Evolutionary conservation across 2,113 vertebrate genomes (phyloP).

Genomic region (Donacobius atricapilla): DNA sequence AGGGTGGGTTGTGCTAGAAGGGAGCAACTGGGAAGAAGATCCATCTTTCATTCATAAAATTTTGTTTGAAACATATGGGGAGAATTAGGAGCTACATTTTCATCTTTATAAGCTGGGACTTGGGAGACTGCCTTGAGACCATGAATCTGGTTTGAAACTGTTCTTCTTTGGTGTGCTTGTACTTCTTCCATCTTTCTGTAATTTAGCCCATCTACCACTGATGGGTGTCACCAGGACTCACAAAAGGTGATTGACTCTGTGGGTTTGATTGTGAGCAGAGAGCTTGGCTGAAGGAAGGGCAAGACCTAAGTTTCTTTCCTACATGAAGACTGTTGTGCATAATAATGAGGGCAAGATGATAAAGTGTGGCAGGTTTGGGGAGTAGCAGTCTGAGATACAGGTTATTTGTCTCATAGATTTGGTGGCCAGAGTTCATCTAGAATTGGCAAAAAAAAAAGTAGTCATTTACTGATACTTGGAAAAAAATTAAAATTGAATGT

Average conservation of each 20-base stretch:
- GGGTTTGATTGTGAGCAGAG: not conserved
- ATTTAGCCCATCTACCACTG: not conserved
- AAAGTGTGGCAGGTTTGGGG: not conserved
- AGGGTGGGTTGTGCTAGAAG: not conserved
- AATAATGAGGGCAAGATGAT: not conserved
- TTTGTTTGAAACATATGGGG: not conserved
- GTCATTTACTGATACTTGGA: not conserved
- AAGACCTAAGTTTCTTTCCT: not conserved
- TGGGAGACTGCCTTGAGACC: not conserved
- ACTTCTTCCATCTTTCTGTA: not conserved
- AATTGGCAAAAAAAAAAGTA: not conserved
- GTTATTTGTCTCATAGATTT: not conserved
- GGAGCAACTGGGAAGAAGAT: not conserved
- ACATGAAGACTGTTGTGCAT: not conserved
- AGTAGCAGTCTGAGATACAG: not conserved
- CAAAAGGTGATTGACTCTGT: not conserved
- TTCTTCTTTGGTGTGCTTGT: not conserved
- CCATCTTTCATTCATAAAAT: slow-evolving; percentile 12
- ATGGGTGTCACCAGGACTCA: not conserved
- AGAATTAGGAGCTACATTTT: slow-evolving; percentile 28
- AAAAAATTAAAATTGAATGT: not conserved
- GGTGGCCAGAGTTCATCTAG: not conserved
- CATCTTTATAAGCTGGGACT: not conserved
- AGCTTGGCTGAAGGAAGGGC: not conserved
- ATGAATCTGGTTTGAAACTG: not conserved